Evolutionary conservation across 1,140 invertebrate genomes (phyloP).

Genomic region (Dreissena polymorpha): DNA sequence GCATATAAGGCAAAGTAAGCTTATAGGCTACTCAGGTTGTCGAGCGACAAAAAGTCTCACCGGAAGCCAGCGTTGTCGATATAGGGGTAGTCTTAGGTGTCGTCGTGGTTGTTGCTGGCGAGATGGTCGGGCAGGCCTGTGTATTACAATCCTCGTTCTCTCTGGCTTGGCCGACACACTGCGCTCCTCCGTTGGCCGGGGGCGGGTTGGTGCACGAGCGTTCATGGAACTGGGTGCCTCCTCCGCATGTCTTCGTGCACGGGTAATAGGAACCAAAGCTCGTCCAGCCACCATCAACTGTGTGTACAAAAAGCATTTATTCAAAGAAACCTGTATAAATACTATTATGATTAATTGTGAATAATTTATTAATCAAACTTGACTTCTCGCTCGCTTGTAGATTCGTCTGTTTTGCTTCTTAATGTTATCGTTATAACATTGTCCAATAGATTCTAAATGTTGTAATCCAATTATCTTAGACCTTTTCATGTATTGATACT

Average conservation of each 20-base stretch:
- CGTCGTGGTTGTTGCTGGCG: slow-evolving; percentile 52
- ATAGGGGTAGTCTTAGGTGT: slow-evolving; percentile 46
- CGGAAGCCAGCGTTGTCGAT: slow-evolving; percentile 38
- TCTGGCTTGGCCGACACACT: slow-evolving; percentile 80
- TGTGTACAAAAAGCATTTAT: too few relatives aligned
- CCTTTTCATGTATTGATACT: too few relatives aligned
- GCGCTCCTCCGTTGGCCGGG: slow-evolving; percentile 70
- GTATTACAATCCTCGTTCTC: slow-evolving; percentile 87
- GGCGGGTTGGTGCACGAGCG: slow-evolving; percentile 69
- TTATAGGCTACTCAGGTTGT: too few relatives aligned
- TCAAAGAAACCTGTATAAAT: too few relatives aligned
- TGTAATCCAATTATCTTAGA: too few relatives aligned
- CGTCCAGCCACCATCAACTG: slow-evolving; percentile 73
- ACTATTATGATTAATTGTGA: too few relatives aligned
- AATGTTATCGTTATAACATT: too few relatives aligned
- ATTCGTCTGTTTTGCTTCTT: too few relatives aligned
- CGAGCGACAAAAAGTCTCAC: slow-evolving; percentile 40
- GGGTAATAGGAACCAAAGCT: slow-evolving; percentile 89
- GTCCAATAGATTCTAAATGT: too few relatives aligned
- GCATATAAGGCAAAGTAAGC: too few relatives aligned
- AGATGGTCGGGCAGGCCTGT: slow-evolving; percentile 81
- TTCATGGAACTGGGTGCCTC: slow-evolving; percentile 88
- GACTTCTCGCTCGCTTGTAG: too few relatives aligned
- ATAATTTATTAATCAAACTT: too few relatives aligned
- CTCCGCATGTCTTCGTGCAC: slow-evolving; percentile 94